phyloP scores from a whole-genome alignment of 2,113 vertebrate species.

The Peromyscus leucopus region DNA sequence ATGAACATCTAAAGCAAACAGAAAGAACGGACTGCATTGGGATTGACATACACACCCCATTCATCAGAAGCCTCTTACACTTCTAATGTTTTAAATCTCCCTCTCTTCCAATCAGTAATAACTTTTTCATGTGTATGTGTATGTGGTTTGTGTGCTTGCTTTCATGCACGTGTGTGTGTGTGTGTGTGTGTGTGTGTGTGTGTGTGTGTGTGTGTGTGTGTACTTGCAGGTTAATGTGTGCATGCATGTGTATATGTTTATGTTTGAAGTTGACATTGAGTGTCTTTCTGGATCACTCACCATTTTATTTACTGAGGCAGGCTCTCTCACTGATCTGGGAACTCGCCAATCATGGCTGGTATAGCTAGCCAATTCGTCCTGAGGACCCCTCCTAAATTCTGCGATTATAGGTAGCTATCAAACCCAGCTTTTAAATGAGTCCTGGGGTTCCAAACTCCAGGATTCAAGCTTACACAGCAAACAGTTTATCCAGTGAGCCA shows the following conservation, averaged over 20 bases:
- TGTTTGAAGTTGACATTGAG: background rate
- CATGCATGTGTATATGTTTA: background rate
- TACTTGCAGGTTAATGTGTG: background rate
- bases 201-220: fast-evolving
- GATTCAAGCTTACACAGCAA: background rate
- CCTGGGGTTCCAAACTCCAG: too few species aligned
- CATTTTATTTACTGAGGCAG: background rate
- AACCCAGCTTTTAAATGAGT: background rate
- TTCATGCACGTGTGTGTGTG: fast-evolving
- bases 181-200: background rate
- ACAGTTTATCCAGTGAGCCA: background rate
- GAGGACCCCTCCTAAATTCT: background rate
- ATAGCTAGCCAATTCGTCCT: background rate
- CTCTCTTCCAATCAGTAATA: background rate
- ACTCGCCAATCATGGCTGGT: background rate
- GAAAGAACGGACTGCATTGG: background rate
- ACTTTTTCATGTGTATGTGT: background rate
- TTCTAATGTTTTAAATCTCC: constrained; percentile 7
- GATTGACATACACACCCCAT: background rate
- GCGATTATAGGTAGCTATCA: background rate
- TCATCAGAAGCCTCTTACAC: background rate
- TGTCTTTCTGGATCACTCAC: background rate
- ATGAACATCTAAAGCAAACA: background rate
- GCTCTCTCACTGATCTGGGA: background rate
- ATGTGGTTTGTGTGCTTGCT: background rate